Evolutionary conservation across 2,888 invertebrate species (phyloP).

Genomic region (Drosophila demipolita): DNA sequence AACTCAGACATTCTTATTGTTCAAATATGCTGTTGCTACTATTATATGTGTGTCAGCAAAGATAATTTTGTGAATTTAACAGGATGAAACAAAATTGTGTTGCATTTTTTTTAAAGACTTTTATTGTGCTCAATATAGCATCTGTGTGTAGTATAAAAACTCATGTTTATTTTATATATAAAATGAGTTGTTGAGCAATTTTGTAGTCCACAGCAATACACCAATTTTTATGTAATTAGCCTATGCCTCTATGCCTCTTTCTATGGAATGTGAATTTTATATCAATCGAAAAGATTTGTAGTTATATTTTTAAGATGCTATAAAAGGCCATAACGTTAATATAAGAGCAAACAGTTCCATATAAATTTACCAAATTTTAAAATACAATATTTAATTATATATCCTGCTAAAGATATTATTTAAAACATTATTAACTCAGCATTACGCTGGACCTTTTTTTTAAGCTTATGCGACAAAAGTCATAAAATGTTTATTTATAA

Average conservation of each 20-base stretch:
- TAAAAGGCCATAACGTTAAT: not conserved
- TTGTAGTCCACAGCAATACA: constrained; percentile 14
- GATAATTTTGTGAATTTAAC: constrained; percentile 32
- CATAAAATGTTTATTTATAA: not conserved
- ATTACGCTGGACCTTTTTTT: not conserved
- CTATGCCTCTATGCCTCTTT: not conserved
- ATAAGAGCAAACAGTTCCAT: not conserved
- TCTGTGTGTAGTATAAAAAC: not conserved
- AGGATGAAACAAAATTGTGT: not conserved
- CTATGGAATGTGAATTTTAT: not conserved
- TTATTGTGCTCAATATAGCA: not conserved
- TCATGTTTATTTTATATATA: not conserved
- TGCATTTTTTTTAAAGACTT: not conserved
- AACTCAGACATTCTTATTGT: constrained; percentile 17
- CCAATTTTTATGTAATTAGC: not conserved
- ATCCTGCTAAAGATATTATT: not conserved
- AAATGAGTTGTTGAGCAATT: constrained; percentile 9
- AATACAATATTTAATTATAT: not conserved
- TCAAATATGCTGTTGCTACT: constrained; percentile 13
- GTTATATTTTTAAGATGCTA: not conserved
- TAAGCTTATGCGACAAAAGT: not conserved
- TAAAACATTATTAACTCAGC: not conserved
- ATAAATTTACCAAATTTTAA: not conserved
- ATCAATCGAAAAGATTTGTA: not conserved
- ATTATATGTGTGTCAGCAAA: constrained; percentile 33